These are phyloP conservation scores for Venusia cambrica DNA, from an alignment of 2,888 invertebrate genomes.

Conservation along the genomic window DNA sequence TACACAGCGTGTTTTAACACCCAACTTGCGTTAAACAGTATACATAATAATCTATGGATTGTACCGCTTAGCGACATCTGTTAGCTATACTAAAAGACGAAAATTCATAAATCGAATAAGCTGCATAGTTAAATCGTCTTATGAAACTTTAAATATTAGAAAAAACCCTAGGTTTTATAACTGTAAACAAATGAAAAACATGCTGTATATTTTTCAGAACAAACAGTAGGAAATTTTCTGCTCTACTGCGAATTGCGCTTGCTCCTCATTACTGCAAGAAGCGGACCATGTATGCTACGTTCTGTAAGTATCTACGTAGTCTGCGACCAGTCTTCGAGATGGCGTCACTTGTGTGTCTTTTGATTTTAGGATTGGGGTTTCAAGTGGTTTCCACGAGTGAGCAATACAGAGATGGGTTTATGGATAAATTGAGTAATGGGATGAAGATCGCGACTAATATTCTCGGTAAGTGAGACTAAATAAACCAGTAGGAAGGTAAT, in stretches of 20 bases:
- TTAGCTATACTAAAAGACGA: conserved; percentile 1
- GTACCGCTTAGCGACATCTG: conserved; percentile 43
- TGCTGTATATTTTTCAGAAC: conserved; percentile 43
- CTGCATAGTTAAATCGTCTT: too few species aligned
- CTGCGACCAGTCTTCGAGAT: conserved; percentile 49
- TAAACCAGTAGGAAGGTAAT: too few species aligned
- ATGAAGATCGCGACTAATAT: conserved; percentile 70
- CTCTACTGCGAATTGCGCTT: conserved; percentile 57
- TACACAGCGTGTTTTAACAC: conserved; percentile 31
- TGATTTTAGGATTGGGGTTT: conserved; percentile 41
- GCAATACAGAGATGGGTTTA: conserved; percentile 53
- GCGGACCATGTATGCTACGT: too few species aligned
- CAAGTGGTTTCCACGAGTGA: conserved; percentile 43
- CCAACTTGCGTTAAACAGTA: too few species aligned
- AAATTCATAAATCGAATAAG: conserved; percentile 7
- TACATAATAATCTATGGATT: too few species aligned
- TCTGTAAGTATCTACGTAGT: too few species aligned
- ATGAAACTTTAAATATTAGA: too few species aligned
- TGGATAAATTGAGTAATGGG: conserved; percentile 60
- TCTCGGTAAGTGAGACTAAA: conserved; percentile 68
- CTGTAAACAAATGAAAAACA: too few species aligned
- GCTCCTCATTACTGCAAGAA: conserved; percentile 55
- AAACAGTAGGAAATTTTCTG: conserved; percentile 52
- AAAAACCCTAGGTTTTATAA: too few species aligned
- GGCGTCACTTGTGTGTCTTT: conserved; percentile 56